Conservation (phyloP, 2,113 vertebrate genomes). For the Fregetta grallaria region DNA sequence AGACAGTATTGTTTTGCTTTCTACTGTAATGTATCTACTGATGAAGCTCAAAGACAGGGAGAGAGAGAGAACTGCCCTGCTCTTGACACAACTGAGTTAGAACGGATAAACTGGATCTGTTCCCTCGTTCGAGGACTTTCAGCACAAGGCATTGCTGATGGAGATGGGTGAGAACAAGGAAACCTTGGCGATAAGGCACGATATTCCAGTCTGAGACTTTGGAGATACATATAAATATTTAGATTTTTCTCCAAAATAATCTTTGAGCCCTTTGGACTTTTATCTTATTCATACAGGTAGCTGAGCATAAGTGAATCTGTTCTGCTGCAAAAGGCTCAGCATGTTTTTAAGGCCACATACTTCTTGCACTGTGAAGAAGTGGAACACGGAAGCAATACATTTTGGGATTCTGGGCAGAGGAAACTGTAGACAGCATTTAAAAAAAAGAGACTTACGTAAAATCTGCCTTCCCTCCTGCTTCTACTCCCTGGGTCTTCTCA, state of each 20-base stretch:
- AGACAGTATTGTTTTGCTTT: not conserved
- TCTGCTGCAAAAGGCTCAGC: not conserved
- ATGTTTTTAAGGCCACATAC: not conserved
- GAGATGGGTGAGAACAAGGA: not conserved
- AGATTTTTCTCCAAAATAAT: not conserved
- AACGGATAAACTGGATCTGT: not conserved
- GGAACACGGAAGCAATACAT: not conserved
- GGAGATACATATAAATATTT: not conserved
- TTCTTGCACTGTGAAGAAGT: not conserved
- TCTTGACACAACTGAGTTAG: not conserved
- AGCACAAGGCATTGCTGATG: not conserved
- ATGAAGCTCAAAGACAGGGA: not conserved
- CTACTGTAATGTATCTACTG: not conserved
- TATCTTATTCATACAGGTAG: not conserved
- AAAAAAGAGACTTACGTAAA: constrained; percentile 33
- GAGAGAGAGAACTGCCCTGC: not conserved
- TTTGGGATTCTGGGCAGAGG: constrained; percentile 20
- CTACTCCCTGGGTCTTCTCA: constrained; percentile 52
- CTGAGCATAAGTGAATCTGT: not conserved
- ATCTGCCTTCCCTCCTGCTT: constrained; percentile 47
- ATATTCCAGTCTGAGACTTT: not conserved
- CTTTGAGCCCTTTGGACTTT: not conserved
- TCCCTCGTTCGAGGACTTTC: not conserved
- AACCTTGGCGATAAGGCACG: not conserved
- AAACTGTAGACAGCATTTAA: not conserved